Conservation (phyloP, 2,113 vertebrate genomes). For the Anguilla rostrata region DNA sequence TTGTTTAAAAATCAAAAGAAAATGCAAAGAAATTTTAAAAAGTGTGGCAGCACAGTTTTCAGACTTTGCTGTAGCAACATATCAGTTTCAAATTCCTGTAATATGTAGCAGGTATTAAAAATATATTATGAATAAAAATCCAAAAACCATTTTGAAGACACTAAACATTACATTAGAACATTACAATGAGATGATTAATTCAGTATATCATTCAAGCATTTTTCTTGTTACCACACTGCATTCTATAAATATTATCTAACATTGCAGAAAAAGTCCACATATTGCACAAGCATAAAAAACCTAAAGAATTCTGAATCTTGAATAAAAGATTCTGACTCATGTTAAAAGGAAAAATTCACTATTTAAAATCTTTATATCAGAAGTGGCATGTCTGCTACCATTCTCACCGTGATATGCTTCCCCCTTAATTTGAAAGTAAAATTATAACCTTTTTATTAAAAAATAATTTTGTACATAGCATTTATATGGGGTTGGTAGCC, state of each 20-base stretch:
- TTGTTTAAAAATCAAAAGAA: constrained; percentile 15
- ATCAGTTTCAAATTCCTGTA: not conserved
- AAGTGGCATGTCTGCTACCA: not conserved
- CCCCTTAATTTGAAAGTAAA: no score
- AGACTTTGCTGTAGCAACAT: not conserved
- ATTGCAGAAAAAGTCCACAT: no score
- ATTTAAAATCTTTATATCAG: not conserved
- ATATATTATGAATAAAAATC: not conserved
- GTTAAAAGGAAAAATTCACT: not conserved
- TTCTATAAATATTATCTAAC: not conserved
- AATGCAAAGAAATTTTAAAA: not conserved
- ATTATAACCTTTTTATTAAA: no score
- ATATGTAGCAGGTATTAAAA: not conserved
- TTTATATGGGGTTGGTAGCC: no score
- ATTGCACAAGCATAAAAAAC: not conserved
- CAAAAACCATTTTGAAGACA: not conserved
- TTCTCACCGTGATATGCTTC: not conserved
- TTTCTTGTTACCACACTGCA: not conserved
- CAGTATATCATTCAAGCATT: not conserved
- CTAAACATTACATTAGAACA: not conserved
- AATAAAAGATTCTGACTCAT: not conserved
- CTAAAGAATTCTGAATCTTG: not conserved
- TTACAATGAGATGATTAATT: not conserved
- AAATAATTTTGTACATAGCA: no score
- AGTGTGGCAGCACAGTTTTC: not conserved